phyloP scores from a whole-genome alignment of 2,888 invertebrate species.

The Leptopterna dolabrata region DNA sequence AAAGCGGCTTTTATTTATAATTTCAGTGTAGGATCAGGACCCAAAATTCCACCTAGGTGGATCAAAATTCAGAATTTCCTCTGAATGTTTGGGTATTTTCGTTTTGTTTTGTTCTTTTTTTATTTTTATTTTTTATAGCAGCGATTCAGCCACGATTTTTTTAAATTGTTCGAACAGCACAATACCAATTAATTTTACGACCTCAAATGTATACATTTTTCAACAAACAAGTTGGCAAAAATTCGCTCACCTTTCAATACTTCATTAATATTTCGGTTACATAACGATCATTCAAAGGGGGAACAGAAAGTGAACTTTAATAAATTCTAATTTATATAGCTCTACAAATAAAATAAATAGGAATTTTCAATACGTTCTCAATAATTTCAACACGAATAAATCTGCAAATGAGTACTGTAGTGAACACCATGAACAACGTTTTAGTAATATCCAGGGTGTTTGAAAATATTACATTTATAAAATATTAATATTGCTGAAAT shows the following conservation, averaged over 20 bases:
- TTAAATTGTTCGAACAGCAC: neutral
- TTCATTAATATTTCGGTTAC: neutral
- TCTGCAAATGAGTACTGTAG: neutral
- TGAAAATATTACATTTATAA: neutral
- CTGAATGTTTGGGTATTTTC: too few species aligned
- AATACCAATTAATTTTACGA: neutral
- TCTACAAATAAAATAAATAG: neutral
- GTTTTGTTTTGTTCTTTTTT: neutral
- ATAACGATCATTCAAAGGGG: neutral
- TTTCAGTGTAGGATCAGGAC: neutral
- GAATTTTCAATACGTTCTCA: neutral
- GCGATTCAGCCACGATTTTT: neutral
- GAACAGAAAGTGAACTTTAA: neutral
- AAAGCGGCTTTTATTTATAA: neutral
- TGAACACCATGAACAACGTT: neutral
- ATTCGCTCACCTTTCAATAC: neutral
- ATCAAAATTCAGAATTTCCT: neutral
- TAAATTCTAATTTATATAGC: neutral
- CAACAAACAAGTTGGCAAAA: neutral
- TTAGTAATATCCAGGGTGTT: neutral
- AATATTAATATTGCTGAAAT: conserved; percentile 47
- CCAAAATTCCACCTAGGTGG: neutral
- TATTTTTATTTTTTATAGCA: neutral
- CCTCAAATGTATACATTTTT: neutral
- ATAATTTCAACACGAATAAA: neutral